phyloP scores from a whole-genome alignment of 2,797 vertebrate species.

The Chaenodraco wilsoni region DNA sequence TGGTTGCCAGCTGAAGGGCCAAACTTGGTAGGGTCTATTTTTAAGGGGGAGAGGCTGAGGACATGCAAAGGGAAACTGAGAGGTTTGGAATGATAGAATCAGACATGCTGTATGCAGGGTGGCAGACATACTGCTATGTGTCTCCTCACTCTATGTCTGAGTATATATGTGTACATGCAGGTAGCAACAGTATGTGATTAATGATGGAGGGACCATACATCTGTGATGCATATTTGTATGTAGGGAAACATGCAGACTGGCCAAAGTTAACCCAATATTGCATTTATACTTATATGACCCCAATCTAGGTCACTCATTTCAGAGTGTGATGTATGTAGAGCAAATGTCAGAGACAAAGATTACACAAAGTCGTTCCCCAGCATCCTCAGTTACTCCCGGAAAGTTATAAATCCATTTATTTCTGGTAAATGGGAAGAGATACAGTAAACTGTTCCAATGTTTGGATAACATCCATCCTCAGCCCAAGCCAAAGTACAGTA shows the following conservation, averaged over 20 bases:
- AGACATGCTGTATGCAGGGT: slow-evolving; percentile 17
- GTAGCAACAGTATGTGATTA: not conserved
- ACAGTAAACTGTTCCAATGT: slow-evolving; percentile 10
- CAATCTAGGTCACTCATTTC: not conserved
- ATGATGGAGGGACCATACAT: not conserved
- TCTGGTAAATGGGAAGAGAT: slow-evolving; percentile 10
- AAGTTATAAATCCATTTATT: not conserved
- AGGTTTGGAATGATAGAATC: slow-evolving; percentile 31
- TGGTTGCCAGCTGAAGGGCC: slow-evolving; percentile 39
- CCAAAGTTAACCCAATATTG: not conserved
- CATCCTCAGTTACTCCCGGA: not conserved
- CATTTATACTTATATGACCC: not conserved
- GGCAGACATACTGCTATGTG: not conserved
- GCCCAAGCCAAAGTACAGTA: not conserved
- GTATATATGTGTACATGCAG: slow-evolving; percentile 3
- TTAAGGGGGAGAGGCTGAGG: slow-evolving; percentile 25
- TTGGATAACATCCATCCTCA: slow-evolving; percentile 5
- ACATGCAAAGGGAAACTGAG: slow-evolving; percentile 36
- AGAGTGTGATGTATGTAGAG: not conserved
- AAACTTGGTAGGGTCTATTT: slow-evolving; percentile 74
- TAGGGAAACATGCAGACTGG: not conserved
- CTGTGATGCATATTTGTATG: not conserved
- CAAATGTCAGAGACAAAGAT: slow-evolving; percentile 1
- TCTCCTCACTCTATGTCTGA: not conserved
- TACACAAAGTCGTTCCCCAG: not conserved